Percentiles rank a stretch among this genome's conserved stretches.
These are phyloP conservation scores for Drosophila ironensis DNA, from an alignment of 1,140 invertebrate genomes.

Conservation along the genomic window DNA sequence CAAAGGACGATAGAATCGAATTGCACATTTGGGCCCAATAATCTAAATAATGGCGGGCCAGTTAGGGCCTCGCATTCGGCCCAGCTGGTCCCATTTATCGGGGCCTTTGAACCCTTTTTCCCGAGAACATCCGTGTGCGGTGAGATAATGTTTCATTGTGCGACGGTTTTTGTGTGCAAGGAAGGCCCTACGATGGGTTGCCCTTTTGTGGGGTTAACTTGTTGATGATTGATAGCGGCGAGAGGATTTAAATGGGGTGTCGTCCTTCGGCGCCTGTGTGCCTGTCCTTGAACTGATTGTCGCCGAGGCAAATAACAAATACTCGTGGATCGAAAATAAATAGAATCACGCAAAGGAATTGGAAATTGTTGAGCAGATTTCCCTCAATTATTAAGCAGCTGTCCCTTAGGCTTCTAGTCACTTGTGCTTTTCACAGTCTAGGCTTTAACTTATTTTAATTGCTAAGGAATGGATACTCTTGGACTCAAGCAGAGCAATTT, in stretches of 20 bases:
- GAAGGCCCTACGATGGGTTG: constrained; percentile 18
- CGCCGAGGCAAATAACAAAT: constrained; percentile 15
- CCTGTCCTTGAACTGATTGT: constrained; percentile 37
- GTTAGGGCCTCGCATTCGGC: constrained; percentile 5
- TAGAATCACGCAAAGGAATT: constrained; percentile 1
- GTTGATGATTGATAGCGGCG: constrained; percentile 67
- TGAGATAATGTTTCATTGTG: constrained; percentile 43
- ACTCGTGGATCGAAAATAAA: constrained; percentile 24
- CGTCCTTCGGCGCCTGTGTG: constrained; percentile 1
- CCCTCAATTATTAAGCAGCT: constrained; percentile 1
- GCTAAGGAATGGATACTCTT: too few relatives aligned
- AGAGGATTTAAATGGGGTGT: constrained; percentile 26
- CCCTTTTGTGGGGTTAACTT: constrained; percentile 49
- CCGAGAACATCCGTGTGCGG: constrained; percentile 4
- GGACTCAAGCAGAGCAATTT: too few relatives aligned
- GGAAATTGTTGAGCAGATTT: neutral
- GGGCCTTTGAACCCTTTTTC: constrained; percentile 46
- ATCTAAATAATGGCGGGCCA: constrained; percentile 20
- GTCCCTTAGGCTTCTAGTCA: too few relatives aligned
- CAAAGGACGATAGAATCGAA: constrained; percentile 35
- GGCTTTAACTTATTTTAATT: too few relatives aligned
- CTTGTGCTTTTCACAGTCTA: neutral
- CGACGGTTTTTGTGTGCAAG: constrained; percentile 4
- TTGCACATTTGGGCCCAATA: constrained; percentile 49
- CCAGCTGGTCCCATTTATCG: constrained; percentile 4